Evolutionary conservation across 2,797 vertebrate species (phyloP).

Genomic region (Anableps anableps): DNA sequence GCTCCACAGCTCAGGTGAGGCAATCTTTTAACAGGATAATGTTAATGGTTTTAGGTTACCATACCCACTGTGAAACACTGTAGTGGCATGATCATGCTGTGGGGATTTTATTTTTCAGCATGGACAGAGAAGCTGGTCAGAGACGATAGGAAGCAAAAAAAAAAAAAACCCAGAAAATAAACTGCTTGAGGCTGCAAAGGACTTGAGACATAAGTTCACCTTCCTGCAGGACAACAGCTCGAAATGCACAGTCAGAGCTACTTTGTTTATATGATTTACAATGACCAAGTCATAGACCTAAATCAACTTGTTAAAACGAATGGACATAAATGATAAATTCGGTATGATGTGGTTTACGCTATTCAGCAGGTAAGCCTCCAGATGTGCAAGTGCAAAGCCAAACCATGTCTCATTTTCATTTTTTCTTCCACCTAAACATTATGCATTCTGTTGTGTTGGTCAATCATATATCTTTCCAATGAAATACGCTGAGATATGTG

Average conservation of each 20-base stretch:
- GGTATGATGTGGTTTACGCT: background rate
- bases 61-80: too few species aligned
- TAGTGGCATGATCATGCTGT: too few species aligned
- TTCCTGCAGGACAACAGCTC: background rate
- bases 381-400: too few species aligned
- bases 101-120: too few species aligned
- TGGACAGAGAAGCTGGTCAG: too few species aligned
- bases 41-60: too few species aligned
- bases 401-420: background rate
- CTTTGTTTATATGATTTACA: background rate
- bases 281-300: background rate
- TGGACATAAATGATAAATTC: background rate
- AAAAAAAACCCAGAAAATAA: too few species aligned
- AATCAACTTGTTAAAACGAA: background rate
- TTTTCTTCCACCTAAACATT: background rate
- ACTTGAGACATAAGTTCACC: too few species aligned
- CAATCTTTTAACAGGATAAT: too few species aligned
- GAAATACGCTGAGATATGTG: background rate
- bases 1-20: too few species aligned
- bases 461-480: background rate
- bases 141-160: too few species aligned
- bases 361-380: background rate
- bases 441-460: background rate
- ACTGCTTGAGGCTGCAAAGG: too few species aligned
- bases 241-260: background rate